Percentiles rank a stretch among this genome's conserved stretches.
These are phyloP conservation scores for Burhinus oedicnemus DNA, from an alignment of 2,113 vertebrate species.

Conservation along the genomic window DNA sequence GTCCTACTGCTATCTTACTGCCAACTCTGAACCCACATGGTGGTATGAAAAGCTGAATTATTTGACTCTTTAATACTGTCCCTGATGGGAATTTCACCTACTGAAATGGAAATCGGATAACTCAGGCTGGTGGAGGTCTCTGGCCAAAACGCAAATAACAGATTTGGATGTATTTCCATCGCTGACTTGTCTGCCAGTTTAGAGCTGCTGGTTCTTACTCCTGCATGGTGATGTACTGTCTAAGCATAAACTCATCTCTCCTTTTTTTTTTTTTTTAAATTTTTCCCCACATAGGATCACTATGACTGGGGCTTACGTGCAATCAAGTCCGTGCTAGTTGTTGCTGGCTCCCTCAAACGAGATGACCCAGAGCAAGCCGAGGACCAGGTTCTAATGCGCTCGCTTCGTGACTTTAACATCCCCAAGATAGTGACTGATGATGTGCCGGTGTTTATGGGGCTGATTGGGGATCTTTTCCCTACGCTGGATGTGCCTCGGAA, in stretches of 20 bases:
- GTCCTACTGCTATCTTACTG: neutral
- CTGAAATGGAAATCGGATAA: neutral
- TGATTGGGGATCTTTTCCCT: constrained; percentile 92
- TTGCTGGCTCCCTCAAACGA: constrained; percentile 91
- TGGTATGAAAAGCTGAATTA: neutral
- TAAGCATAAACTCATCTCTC: neutral
- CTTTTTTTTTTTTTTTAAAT: too few species aligned
- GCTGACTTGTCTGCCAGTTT: neutral
- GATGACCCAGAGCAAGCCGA: constrained; percentile 86
- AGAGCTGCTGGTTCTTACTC: neutral
- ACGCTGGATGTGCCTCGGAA: constrained; percentile 88
- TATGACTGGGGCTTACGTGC: constrained; percentile 97
- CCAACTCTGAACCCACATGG: neutral
- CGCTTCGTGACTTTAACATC: constrained; percentile 93
- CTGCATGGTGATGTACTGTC: too few species aligned
- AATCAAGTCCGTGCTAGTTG: constrained; percentile 95
- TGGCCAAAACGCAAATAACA: neutral
- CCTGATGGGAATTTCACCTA: neutral
- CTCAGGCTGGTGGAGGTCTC: neutral
- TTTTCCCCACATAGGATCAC: constrained; percentile 80
- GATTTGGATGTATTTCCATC: neutral
- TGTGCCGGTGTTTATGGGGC: constrained; percentile 92
- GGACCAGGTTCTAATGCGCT: constrained; percentile 95
- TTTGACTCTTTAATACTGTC: neutral
- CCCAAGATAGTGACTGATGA: constrained; percentile 94